Percentiles rank a stretch among this genome's conserved stretches.
Conservation (phyloP, 2,797 vertebrate species). For the Dipus sagitta region DNA sequence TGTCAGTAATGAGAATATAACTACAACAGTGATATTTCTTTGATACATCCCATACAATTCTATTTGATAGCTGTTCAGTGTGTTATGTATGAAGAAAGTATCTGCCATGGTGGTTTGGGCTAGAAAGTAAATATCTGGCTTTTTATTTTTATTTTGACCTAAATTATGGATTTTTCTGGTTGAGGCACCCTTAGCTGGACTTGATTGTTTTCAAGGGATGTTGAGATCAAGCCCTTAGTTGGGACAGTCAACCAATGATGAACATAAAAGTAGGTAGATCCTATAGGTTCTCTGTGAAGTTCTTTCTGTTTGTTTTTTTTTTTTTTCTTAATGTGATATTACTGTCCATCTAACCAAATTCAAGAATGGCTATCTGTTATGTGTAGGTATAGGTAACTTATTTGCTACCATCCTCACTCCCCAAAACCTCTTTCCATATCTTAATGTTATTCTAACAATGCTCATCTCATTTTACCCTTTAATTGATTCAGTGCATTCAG, state of each 20-base stretch:
- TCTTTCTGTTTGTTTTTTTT: not conserved
- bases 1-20: too few species aligned
- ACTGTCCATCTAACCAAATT: constrained; percentile 33
- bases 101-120: not conserved
- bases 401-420: not conserved
- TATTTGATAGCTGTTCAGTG: not conserved
- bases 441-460: not conserved
- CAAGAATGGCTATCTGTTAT: not conserved
- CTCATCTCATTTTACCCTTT: constrained; percentile 7
- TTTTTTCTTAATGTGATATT: not conserved
- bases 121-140: not conserved
- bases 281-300: not conserved
- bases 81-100: not conserved
- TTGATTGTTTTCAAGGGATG: not conserved
- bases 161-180: constrained; percentile 37
- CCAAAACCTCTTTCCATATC: not conserved
- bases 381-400: not conserved
- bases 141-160: constrained; percentile 40
- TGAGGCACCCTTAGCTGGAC: not conserved
- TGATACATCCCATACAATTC: not conserved
- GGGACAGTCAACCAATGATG: not conserved
- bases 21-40: constrained; percentile 29
- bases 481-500: constrained; percentile 14
- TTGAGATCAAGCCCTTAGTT: constrained; percentile 12
- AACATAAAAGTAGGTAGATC: not conserved